Evolutionary conservation across 2,113 vertebrate species (phyloP), one percentile per base, ranked within the genome.

Genomic region (Laticauda laticaudata): DNA sequence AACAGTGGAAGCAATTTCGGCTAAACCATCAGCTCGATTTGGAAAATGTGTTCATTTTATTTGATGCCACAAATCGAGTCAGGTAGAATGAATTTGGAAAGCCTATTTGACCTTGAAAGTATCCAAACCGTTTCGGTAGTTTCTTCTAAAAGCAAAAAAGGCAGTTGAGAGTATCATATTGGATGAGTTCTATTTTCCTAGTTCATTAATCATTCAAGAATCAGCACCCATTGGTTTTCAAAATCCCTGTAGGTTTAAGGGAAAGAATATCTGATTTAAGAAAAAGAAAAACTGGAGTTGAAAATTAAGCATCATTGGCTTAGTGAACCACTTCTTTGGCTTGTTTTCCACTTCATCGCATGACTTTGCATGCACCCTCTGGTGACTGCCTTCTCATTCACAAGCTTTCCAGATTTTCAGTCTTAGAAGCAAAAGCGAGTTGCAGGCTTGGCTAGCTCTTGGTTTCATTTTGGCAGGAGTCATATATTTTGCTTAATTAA

Each of bases 401-500:
- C 45, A 89, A 48, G 86, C 2, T 81, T 81, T 43, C 43, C n/a
- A 4, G 88, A 88, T 86, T 51, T 0, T 1, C 9, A 64, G 89
- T 29, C 1, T 55, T 23, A 91, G 24, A 0, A 90, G 87, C 54
- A 93, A 94, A 91, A 26, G 91, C 10, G 69, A 88, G 87, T 64
- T 94, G 87, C 39, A 92, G 92, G 95, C 89, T 0, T 97, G 93
- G 94, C 45, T 95, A 59, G 61, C 92, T 95, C 61, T 92, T 87
- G 87, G 87, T 95, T 54, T 1, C 3, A 85, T 92, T 93, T 54
- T 96, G 95, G 94, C 94, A 96, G 94, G 75, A 96, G 93, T 95
- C 94, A 93, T 96, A 94, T 64, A 96, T 97, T 97, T 97, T 93
- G 87, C 90, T 93, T 97, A 97, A 97, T 96, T 97, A 96, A 96